Evolutionary conservation across 23 tunicate species (phyloP), one percentile per base, ranked within the genome.

Genomic region (Oikopleura vanhoeffeni): DNA sequence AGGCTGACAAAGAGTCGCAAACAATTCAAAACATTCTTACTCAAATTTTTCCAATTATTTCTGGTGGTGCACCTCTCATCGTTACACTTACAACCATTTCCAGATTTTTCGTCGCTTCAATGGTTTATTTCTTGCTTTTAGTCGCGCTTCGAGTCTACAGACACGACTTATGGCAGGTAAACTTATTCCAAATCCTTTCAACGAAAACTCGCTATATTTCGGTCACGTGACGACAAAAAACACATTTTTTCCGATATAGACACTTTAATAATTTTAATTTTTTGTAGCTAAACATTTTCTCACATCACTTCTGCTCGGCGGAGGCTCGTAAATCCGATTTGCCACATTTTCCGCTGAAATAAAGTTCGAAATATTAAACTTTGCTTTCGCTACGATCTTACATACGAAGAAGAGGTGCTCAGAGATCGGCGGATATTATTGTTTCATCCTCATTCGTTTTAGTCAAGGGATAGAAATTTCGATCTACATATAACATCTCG

Each of bases 261-360:
- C n/a, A n/a, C n/a, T n/a, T n/a, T n/a, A n/a, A n/a, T n/a, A n/a
- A n/a, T n/a, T n/a, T n/a, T n/a, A n/a, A n/a, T n/a, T n/a, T 24
- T 86, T 86, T 28, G 85, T 83, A 76, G 91, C 99, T 27, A 95
- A 95, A 42, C 91, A 91, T 85, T 95, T 41, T 64, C 97, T 2
- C 90, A 89, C 76, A 39, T 95, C n/a, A 95, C 99, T 40, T 95
- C 99, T 0, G 85, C 91, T 39, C 86, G 99, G 0, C 86, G 96
- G 84, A 91, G 4, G 92, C 99, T 4, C 89, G 84, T 67, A 90
- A 87, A 84, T 95, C 96, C 1, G 83, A 84, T 34, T 40, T 95
- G 82, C 96, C 99, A 1, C 99, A 95, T 76, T 95, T 95, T 64
- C 91, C 96, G 0, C 85, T 95, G 83, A 93, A 93, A 95, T 41